Percentiles rank a stretch among this genome's conserved stretches.
Evolutionary conservation across 2,797 vertebrate genomes (phyloP).

Genomic region (Notoglanidium macrostoma): DNA sequence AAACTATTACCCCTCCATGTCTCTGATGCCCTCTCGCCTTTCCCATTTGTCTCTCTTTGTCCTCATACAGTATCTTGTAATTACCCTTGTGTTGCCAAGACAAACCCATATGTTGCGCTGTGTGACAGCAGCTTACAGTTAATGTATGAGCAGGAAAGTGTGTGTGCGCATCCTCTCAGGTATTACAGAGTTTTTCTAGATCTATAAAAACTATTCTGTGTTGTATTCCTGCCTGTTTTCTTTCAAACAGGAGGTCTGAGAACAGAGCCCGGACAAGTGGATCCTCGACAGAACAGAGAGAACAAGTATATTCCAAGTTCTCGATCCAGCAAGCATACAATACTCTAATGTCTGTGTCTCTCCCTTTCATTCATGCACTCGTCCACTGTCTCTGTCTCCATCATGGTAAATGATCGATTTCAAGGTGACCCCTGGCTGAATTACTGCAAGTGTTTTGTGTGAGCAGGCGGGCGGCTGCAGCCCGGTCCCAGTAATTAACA

Average conservation of each 20-base stretch:
- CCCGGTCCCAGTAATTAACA: constrained; percentile 92
- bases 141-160: constrained; percentile 42
- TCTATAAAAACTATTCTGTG: constrained; percentile 9
- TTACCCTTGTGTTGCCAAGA: constrained; percentile 69
- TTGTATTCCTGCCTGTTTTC: not conserved
- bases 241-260: not conserved
- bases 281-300: not conserved
- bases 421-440: constrained; percentile 84
- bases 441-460: constrained; percentile 76
- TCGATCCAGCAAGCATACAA: not conserved
- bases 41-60: constrained; percentile 64
- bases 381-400: constrained; percentile 46
- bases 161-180: not conserved
- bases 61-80: constrained; percentile 62
- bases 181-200: constrained; percentile 10
- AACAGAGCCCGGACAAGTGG: not conserved
- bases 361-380: constrained; percentile 24
- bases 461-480: constrained; percentile 72
- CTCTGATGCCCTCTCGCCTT: constrained; percentile 56
- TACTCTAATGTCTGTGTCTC: not conserved
- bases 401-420: constrained; percentile 71
- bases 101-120: constrained; percentile 59
- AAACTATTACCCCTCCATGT: constrained; percentile 59
- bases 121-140: constrained; percentile 55
- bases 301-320: not conserved